Base-by-base conservation (phyloP, 2,888 invertebrate species). In the Lobophora halterata region DNA sequence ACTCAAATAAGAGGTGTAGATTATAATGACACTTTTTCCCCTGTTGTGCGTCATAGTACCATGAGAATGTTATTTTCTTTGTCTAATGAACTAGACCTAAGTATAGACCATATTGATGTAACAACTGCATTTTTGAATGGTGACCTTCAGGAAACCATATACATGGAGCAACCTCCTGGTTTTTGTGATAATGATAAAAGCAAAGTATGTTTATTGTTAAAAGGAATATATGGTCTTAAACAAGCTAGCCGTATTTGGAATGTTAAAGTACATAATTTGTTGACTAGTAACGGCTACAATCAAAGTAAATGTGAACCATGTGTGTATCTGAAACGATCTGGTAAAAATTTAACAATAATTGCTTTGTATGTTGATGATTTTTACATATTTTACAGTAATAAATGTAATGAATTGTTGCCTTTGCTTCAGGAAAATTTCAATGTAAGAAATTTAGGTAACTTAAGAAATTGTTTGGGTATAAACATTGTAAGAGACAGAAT, bases 391-490 rank as follows among this genome's bases (percentile, higher is more conserved):
- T 23, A 14, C 5, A 3, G 8, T 1, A 3, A 17, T 1, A 2
- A 29, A 27, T 16, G 4, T n/a, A 21, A 27, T 9, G 18, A 21
- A 3, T 11, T 34, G n/a, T n/a, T 16, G 5, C 3, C n/a, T 7
- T 6, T 20, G 5, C 16, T 37, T 7, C 14, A 19, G 7, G 1
- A 1, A 1, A 1, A 26, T 5, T 26, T 32, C 28, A 6, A 20
- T 9, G 6, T 28, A 6, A 26, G 27, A 6, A 2, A 48, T 23
- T 32, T 43, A 29, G 46, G 51, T 20, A 1, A 23, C 6, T 1
- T 51, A 1, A 33, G 34, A 9, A 49, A 16, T 18, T 51, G 46
- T 32, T 19, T 52, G 9, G 55, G 55, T 4, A 49, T 52, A 9
- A 46, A 34, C 28, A 34, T 52, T 10, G 34, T 12, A 8, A 29